Percentiles rank a stretch among this genome's conserved stretches.
Conservation (phyloP, 2,113 vertebrate species). For the Phyllostomus hastatus region DNA sequence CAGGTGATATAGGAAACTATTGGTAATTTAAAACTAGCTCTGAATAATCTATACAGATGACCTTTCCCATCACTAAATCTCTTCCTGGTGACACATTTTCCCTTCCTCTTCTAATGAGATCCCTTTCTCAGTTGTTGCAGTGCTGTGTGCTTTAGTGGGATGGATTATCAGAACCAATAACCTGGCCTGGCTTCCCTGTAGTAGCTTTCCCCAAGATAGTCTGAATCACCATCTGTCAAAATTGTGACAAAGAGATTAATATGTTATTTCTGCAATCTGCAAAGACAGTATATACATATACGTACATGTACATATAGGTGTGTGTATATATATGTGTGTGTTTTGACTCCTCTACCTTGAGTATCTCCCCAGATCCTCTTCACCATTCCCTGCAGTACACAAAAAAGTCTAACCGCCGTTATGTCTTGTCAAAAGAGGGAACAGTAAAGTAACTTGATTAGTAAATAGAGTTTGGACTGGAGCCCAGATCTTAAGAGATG, state of each 20-base stretch:
- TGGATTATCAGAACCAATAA: not conserved
- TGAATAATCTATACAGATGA: not conserved
- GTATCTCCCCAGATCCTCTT: not conserved
- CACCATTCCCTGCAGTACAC: not conserved
- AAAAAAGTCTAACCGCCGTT: not conserved
- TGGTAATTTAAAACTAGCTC: not conserved
- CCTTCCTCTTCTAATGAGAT: not conserved
- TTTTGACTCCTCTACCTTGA: not conserved
- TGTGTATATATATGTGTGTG: not conserved
- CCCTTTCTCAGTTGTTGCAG: not conserved
- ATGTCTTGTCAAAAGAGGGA: conserved; percentile 36
- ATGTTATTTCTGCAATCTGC: not conserved
- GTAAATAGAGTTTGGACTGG: not conserved
- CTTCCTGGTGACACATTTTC: not conserved
- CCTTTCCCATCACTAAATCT: not conserved
- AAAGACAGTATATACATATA: not conserved
- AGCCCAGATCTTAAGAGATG: conserved; percentile 2
- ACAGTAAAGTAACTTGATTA: conserved; percentile 43
- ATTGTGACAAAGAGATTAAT: not conserved
- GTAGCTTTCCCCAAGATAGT: not conserved
- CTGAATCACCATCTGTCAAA: conserved; percentile 18
- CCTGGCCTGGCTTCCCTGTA: not conserved
- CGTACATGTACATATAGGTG: not conserved
- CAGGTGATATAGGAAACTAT: not conserved
- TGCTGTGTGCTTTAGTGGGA: not conserved